Evolutionary conservation across 1,140 invertebrate genomes (phyloP).

Genomic region (Drosophila rufa): DNA sequence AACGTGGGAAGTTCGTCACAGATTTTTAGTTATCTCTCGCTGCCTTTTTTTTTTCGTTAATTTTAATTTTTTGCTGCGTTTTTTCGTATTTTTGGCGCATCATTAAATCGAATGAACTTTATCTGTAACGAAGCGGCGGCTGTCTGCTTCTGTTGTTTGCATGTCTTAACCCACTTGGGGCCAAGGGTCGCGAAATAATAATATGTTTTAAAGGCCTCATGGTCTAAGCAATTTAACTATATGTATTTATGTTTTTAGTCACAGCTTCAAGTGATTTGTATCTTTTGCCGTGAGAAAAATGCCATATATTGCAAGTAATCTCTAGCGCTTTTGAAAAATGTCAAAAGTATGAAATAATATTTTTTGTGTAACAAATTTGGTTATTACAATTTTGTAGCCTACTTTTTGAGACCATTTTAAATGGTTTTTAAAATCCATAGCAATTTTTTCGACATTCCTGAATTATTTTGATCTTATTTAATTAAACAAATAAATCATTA

Average conservation of each 20-base stretch:
- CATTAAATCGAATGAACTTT: conserved; percentile 82
- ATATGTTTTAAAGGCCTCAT: background rate
- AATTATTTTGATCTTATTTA: no score
- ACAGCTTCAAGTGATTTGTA: background rate
- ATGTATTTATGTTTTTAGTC: background rate
- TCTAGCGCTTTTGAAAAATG: no score
- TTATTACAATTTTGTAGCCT: no score
- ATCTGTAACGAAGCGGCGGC: conserved; percentile 63
- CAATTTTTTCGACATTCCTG: background rate
- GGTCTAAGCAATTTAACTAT: conserved; percentile 5
- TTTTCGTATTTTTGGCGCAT: conserved; percentile 62
- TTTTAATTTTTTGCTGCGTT: conserved; percentile 44
- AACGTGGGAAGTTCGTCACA: conserved; percentile 73
- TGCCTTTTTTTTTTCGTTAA: conserved; percentile 13
- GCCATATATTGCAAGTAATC: background rate
- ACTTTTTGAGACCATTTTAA: background rate
- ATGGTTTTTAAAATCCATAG: background rate
- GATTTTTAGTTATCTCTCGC: conserved; percentile 22
- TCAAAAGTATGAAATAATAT: no score
- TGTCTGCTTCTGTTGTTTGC: conserved; percentile 34
- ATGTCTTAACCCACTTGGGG: conserved; percentile 9
- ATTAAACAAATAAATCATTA: background rate
- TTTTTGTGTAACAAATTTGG: no score
- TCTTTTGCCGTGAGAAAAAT: background rate
- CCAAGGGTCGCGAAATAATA: conserved; percentile 8